phyloP scores from a whole-genome alignment of 2,888 invertebrate species.

The Deilephila elpenor region DNA sequence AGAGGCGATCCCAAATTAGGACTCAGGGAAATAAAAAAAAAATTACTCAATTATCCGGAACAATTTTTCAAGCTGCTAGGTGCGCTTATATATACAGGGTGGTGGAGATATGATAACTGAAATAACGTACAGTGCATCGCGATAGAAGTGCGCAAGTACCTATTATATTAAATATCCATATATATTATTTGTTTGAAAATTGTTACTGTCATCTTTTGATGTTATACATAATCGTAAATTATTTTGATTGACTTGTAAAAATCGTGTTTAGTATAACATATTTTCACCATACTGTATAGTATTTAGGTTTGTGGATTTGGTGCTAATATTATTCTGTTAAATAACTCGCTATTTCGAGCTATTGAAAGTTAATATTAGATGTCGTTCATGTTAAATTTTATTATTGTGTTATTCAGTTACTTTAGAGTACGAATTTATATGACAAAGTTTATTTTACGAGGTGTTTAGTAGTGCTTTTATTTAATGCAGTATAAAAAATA shows the following conservation, averaged over 20 bases:
- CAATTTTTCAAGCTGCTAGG: background rate
- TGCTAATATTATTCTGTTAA: slow-evolving; percentile 13
- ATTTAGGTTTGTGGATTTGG: slow-evolving; percentile 1
- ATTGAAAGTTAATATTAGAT: too few relatives aligned
- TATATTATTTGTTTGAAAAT: too few relatives aligned
- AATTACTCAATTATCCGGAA: background rate
- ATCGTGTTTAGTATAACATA: too few relatives aligned
- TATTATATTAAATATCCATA: too few relatives aligned
- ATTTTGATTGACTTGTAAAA: too few relatives aligned
- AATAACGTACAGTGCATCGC: too few relatives aligned
- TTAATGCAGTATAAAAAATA: too few relatives aligned
- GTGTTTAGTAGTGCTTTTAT: background rate
- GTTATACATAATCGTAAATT: too few relatives aligned
- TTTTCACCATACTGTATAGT: background rate
- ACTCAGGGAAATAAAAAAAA: background rate
- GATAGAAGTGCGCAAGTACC: too few relatives aligned
- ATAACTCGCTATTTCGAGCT: background rate
- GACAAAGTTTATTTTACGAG: background rate
- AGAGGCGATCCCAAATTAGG: too few relatives aligned
- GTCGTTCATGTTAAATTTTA: background rate
- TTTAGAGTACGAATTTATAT: background rate
- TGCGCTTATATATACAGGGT: background rate
- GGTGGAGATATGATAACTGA: too few relatives aligned
- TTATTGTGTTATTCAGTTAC: background rate
- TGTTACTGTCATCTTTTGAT: too few relatives aligned